Percentiles rank a stretch among this genome's conserved stretches.
phyloP scores from a whole-genome alignment of 2,888 invertebrate genomes.

The Drosophila putrida region DNA sequence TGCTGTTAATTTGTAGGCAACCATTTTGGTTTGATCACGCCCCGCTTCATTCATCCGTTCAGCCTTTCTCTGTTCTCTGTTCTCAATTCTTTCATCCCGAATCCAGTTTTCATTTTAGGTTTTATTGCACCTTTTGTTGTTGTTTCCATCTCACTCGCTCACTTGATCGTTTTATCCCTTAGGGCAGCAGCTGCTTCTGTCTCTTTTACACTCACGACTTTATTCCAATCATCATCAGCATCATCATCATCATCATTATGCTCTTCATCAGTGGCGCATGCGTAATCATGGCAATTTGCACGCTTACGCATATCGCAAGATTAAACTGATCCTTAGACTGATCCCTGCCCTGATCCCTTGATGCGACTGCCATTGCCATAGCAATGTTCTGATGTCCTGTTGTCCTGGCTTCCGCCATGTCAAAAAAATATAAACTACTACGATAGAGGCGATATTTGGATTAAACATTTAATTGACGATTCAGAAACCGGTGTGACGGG shows the following conservation, averaged over 20 bases:
- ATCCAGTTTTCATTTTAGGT: constrained; percentile 61
- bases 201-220: constrained; percentile 2
- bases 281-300: constrained; percentile 79
- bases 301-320: constrained; percentile 83
- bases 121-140: constrained; percentile 80
- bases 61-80: constrained; percentile 6
- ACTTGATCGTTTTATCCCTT: constrained; percentile 1
- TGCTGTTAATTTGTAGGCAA: constrained; percentile 20
- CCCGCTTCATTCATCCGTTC: constrained; percentile 69
- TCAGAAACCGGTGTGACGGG: constrained; percentile 63
- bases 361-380: constrained; percentile 38
- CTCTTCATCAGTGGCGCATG: constrained; percentile 39
- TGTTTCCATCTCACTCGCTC: constrained; percentile 40
- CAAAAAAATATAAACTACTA: constrained; percentile 15
- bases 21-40: constrained; percentile 75
- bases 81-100: constrained; percentile 29
- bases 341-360: constrained; percentile 75
- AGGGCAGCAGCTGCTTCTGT: constrained; percentile 8
- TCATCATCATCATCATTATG: constrained; percentile 16
- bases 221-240: constrained; percentile 21
- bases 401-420: constrained; percentile 23
- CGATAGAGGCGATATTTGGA: constrained; percentile 72
- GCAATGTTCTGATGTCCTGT: constrained; percentile 17
- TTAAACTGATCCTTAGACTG: constrained; percentile 83
- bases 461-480: constrained; percentile 78